Evolutionary conservation across 2,113 vertebrate genomes (phyloP).

Genomic region (Morone chrysops): DNA sequence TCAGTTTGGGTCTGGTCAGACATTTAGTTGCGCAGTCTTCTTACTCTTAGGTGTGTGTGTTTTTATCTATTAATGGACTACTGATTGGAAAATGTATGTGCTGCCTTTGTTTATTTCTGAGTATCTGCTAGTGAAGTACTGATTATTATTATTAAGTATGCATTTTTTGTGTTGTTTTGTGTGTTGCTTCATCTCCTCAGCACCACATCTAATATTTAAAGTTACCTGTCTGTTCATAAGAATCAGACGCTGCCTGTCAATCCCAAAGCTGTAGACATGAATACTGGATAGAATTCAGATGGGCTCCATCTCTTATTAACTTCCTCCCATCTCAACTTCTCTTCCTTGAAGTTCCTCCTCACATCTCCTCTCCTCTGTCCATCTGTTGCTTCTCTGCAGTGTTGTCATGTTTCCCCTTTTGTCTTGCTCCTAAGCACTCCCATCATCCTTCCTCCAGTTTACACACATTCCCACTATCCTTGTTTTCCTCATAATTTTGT

Average conservation of each 20-base stretch:
- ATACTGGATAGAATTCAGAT: slow-evolving; percentile 63
- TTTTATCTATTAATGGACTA: slow-evolving; percentile 1
- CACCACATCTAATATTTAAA: slow-evolving; percentile 54
- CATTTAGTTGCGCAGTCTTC: too few relatives aligned
- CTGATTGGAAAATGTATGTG: background rate
- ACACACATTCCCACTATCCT: background rate
- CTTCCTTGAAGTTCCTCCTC: background rate
- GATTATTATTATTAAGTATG: slow-evolving; percentile 10
- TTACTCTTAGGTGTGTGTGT: background rate
- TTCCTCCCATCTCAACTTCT: slow-evolving; percentile 12
- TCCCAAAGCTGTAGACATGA: slow-evolving; percentile 42
- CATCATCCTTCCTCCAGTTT: background rate
- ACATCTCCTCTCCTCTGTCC: slow-evolving; percentile 26
- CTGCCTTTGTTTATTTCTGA: slow-evolving; percentile 12
- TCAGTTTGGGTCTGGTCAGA: background rate
- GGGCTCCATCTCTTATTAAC: slow-evolving; percentile 61
- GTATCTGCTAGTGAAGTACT: slow-evolving; percentile 13
- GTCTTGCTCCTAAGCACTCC: background rate
- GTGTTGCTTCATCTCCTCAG: slow-evolving; percentile 39
- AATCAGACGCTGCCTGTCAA: slow-evolving; percentile 50
- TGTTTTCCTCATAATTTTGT: slow-evolving; percentile 5
- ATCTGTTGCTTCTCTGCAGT: slow-evolving; percentile 29
- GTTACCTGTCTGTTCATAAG: slow-evolving; percentile 36
- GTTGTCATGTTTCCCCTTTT: slow-evolving; percentile 5
- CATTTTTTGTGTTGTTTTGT: background rate